Base-by-base conservation (phyloP, 2,888 invertebrate species). In the Pseudococcus jackbeardsleyi region DNA sequence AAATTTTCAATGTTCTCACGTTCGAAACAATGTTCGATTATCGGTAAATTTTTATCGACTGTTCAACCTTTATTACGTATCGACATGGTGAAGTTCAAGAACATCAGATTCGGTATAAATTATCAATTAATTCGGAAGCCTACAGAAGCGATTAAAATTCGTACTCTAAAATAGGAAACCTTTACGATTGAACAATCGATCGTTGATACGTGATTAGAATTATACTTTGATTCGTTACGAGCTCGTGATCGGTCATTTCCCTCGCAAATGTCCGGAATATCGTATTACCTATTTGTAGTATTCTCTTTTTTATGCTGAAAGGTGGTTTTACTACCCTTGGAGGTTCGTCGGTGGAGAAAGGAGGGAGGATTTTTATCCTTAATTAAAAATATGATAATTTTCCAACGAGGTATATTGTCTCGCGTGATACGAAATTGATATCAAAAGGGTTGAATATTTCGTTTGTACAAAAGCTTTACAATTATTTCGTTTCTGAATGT, bases 1-100 rank as follows among this genome's bases (percentile, higher is more conserved):
- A 77, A 39, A 77, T 77, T 72, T 68, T 39, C 17, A 6, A 72
- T 39, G 12, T 72, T 72, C n/a, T 22, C 64, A 0, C 72, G 15
- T 72, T 33, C 72, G 72, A 72, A 72, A 33, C 33, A 72, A 72
- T 72, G 39, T 72, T 72, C n/a, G 26, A 72, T 72, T 39, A 72
- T 72, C 26, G 0, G 72, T 72, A 15, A 33, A 72, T 72, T 72
- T 72, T 72, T 77, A 82, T 82, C 79, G 39, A 11, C 4, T 46
- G 19, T 82, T 82, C 33, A 26, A 82, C 79, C 79, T 82, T 82
- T 82, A 82, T 79, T 79, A 79, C 79, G 79, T 42, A 79, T 8
- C 79, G 50, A 64, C 9, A 12, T 46, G 79, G n/a, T 82, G 79
- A 82, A 82, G 79, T 82, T 82, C 79, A 82, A 19, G 46, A 82